These are phyloP conservation scores for Ellobius talpinus DNA, from an alignment of 2,113 vertebrate genomes.

Conservation along the genomic window DNA sequence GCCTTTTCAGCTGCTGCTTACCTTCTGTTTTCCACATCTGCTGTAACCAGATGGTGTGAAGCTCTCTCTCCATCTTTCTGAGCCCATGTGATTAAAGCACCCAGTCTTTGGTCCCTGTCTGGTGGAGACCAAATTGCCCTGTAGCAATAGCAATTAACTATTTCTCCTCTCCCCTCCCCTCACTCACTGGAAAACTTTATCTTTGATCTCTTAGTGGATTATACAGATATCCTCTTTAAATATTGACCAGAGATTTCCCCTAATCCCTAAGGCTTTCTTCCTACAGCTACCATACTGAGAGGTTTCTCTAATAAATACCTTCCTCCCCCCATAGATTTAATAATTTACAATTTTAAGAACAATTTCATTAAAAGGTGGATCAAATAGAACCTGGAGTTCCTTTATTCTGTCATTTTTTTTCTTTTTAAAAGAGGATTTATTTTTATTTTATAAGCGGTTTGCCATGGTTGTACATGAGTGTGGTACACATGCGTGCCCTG, in stretches of 20 bases:
- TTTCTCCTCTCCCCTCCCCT: too few relatives aligned
- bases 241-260: slow-evolving; percentile 15
- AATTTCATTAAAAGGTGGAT: background rate
- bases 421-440: background rate
- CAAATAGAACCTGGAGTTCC: background rate
- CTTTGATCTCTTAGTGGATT: slow-evolving; percentile 2
- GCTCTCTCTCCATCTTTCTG: background rate
- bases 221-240: slow-evolving; percentile 49
- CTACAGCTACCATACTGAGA: slow-evolving; percentile 22
- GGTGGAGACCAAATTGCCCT: background rate
- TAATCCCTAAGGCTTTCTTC: background rate
- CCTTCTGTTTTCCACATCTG: slow-evolving; percentile 69
- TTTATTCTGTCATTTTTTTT: background rate
- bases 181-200: background rate
- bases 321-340: background rate
- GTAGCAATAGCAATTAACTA: background rate
- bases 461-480: background rate
- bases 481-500: background rate
- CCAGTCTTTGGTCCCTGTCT: background rate
- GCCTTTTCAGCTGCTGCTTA: background rate
- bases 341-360: slow-evolving; percentile 49
- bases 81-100: slow-evolving; percentile 31
- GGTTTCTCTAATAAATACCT: slow-evolving; percentile 1
- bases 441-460: background rate
- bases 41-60: slow-evolving; percentile 62